Conservation (phyloP, 2,797 vertebrate species). For the Cyprinella venusta region DNA sequence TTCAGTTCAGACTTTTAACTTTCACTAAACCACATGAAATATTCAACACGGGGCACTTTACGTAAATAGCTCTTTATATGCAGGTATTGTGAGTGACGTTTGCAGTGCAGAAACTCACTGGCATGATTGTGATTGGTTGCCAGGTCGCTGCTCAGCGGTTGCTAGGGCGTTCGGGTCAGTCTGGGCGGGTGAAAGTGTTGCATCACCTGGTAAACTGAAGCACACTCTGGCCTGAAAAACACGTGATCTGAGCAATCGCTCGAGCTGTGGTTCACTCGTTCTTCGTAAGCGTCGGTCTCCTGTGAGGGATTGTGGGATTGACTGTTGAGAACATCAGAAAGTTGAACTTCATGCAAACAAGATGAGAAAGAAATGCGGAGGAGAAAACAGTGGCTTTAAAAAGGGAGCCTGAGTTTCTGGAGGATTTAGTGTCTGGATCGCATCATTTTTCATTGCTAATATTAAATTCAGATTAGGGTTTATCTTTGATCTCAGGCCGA, state of each 20-base stretch:
- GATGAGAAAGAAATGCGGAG: background rate
- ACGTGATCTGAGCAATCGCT: too few species aligned
- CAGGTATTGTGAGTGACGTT: background rate
- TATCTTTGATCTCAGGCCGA: too few species aligned
- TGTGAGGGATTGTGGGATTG: conserved; percentile 10
- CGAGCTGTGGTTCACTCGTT: background rate
- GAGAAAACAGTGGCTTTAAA: background rate
- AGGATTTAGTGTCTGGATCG: background rate
- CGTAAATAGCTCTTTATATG: too few species aligned
- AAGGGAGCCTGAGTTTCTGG: too few species aligned
- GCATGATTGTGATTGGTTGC: background rate
- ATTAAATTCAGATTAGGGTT: background rate
- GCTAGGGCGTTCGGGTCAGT: background rate
- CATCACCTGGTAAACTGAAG: too few species aligned
- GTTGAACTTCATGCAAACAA: background rate
- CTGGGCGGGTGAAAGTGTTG: background rate
- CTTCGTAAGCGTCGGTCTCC: background rate
- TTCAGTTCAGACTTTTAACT: background rate
- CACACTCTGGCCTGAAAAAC: too few species aligned
- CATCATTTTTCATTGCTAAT: background rate
- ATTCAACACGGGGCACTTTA: too few species aligned
- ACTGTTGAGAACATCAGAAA: background rate
- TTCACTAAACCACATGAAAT: too few species aligned
- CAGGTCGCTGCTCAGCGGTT: background rate
- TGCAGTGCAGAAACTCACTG: background rate